phyloP scores from a whole-genome alignment of 1,140 invertebrate genomes.

The Drosophila mayri region DNA sequence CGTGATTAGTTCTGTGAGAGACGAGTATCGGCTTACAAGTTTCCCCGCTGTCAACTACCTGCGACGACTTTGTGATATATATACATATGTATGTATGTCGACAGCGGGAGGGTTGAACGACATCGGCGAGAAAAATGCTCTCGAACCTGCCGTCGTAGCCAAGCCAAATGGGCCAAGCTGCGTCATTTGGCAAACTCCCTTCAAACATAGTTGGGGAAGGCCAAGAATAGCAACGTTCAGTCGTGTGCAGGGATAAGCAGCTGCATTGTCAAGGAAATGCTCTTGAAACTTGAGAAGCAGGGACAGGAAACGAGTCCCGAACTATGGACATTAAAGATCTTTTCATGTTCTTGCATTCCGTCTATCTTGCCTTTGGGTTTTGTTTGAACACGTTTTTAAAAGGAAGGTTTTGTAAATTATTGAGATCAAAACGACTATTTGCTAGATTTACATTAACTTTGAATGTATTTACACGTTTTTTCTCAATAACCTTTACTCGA shows the following conservation, averaged over 20 bases:
- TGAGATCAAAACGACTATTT: no score
- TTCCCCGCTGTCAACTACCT: constrained; percentile 73
- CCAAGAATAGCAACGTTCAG: constrained; percentile 57
- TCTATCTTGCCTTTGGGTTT: constrained; percentile 15
- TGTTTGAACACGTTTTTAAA: constrained; percentile 34
- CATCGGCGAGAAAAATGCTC: background rate
- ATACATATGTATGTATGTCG: no score
- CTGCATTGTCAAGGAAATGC: constrained; percentile 53
- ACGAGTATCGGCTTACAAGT: constrained; percentile 53
- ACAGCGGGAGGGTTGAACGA: background rate
- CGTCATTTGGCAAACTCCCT: constrained; percentile 19
- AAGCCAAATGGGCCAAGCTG: constrained; percentile 32
- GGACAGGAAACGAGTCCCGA: constrained; percentile 36
- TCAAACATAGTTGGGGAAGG: constrained; percentile 6
- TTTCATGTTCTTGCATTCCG: constrained; percentile 27
- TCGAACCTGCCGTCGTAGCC: background rate
- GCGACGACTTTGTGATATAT: constrained; percentile 21
- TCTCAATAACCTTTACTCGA: no score
- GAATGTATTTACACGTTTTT: no score
- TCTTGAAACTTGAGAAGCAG: constrained; percentile 59
- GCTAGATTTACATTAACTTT: no score
- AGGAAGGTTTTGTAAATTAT: background rate
- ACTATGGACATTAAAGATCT: constrained; percentile 6
- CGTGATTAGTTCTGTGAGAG: constrained; percentile 46
- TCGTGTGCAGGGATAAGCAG: constrained; percentile 31